Conservation (phyloP, 2,888 invertebrate genomes). For the Andrena minutula region DNA sequence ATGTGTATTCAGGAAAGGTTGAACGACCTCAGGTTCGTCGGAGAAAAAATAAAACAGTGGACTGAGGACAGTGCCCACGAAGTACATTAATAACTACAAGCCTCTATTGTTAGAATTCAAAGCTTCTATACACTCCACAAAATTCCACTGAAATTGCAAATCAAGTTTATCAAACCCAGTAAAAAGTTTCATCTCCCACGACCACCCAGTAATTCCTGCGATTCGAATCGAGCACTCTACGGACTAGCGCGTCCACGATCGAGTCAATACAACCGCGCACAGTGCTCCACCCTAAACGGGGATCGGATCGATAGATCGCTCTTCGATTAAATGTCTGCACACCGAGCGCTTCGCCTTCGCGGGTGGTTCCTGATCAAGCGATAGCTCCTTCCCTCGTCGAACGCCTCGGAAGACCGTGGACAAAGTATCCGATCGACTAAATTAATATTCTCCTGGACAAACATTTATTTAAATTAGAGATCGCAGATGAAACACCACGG, state of each 20-base stretch:
- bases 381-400: neutral
- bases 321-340: slow-evolving; percentile 39
- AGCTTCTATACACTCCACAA: neutral
- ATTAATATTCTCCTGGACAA: slow-evolving; percentile 11
- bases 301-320: slow-evolving; percentile 36
- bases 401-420: neutral
- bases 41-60: neutral
- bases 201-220: neutral
- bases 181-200: neutral
- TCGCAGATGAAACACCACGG: slow-evolving; percentile 7
- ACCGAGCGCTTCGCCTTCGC: slow-evolving; percentile 19
- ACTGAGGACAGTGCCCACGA: neutral
- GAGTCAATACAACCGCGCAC: slow-evolving; percentile 12
- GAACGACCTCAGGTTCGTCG: neutral
- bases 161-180: neutral
- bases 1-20: neutral
- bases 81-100: neutral
- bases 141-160: neutral
- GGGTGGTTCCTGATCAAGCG: slow-evolving; percentile 21
- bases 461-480: slow-evolving; percentile 9
- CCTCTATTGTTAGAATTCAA: neutral
- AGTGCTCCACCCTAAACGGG: neutral
- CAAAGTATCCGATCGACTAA: neutral
- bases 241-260: slow-evolving; percentile 17
- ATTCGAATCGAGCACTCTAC: neutral